Percentiles rank a stretch among this genome's conserved stretches.
These are phyloP conservation scores for Galagoides demidoff DNA, from an alignment of 2,797 vertebrate genomes.

Conservation along the genomic window DNA sequence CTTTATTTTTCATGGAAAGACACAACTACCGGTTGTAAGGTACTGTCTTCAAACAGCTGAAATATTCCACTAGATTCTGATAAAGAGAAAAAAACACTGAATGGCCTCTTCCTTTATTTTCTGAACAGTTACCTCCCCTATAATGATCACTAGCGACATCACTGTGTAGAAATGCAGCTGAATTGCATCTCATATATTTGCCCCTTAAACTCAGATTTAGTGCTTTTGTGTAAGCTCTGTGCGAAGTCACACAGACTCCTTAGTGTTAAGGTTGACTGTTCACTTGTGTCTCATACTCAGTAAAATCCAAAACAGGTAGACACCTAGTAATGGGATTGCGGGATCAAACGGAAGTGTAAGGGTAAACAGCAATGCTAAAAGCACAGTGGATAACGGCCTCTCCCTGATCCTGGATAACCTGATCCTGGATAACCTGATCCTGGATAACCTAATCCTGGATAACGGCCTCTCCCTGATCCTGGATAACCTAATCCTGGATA, in stretches of 20 bases:
- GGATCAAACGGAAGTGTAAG: too few species aligned
- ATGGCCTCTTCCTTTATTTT: conserved; percentile 52
- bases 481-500: too few species aligned
- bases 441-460: too few species aligned
- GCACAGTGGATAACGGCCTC: too few species aligned
- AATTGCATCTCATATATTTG: neutral
- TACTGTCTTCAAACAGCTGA: conserved; percentile 47
- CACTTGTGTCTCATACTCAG: neutral
- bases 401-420: too few species aligned
- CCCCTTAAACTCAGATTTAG: neutral
- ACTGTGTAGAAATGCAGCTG: neutral
- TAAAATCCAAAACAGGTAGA: neutral
- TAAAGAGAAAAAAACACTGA: conserved; percentile 47
- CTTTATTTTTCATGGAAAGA: conserved; percentile 65
- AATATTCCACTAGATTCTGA: neutral
- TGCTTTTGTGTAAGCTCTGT: conserved; percentile 11
- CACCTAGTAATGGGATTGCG: too few species aligned
- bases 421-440: too few species aligned
- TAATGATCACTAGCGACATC: neutral
- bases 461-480: too few species aligned
- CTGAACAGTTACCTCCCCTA: neutral
- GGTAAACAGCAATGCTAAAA: too few species aligned
- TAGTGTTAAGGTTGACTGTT: neutral
- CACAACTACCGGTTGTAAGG: neutral
- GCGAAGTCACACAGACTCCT: neutral